These are phyloP conservation scores for Heliconius himera DNA, from an alignment of 1,140 invertebrate species.

Conservation along the genomic window DNA sequence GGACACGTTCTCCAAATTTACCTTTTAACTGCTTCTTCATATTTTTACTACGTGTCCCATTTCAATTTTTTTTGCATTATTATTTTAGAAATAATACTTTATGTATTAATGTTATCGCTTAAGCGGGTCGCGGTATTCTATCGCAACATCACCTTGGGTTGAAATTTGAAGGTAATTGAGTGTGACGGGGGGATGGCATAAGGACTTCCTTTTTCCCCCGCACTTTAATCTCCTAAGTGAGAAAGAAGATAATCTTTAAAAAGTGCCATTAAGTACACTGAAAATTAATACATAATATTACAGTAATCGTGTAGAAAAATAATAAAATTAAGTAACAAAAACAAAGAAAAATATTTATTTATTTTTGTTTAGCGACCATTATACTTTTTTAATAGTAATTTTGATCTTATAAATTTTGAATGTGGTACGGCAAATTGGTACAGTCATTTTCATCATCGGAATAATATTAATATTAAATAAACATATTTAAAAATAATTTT, in stretches of 20 bases:
- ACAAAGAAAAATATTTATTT: too few species aligned
- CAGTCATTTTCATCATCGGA: too few species aligned
- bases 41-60: slow-evolving; percentile 69
- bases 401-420: too few species aligned
- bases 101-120: slow-evolving; percentile 44
- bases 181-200: slow-evolving; percentile 45
- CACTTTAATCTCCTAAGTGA: slow-evolving; percentile 37
- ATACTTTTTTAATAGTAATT: too few species aligned
- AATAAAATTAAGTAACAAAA: too few species aligned
- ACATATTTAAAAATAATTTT: too few species aligned
- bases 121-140: slow-evolving; percentile 45
- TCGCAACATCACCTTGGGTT: slow-evolving; percentile 36
- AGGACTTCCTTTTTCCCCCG: slow-evolving; percentile 14
- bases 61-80: slow-evolving; percentile 47
- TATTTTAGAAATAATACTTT: slow-evolving; percentile 57
- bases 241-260: slow-evolving; percentile 29
- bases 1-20: slow-evolving; percentile 66
- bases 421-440: too few species aligned
- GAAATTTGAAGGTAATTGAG: slow-evolving; percentile 67
- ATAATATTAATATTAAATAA: too few species aligned
- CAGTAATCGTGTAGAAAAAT: neutral
- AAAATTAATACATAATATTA: neutral
- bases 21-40: slow-evolving; percentile 69
- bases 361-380: too few species aligned
- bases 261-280: neutral